Evolutionary conservation across 2,797 vertebrate genomes (phyloP).

Genomic region (Hapalemur alaotrensis): DNA sequence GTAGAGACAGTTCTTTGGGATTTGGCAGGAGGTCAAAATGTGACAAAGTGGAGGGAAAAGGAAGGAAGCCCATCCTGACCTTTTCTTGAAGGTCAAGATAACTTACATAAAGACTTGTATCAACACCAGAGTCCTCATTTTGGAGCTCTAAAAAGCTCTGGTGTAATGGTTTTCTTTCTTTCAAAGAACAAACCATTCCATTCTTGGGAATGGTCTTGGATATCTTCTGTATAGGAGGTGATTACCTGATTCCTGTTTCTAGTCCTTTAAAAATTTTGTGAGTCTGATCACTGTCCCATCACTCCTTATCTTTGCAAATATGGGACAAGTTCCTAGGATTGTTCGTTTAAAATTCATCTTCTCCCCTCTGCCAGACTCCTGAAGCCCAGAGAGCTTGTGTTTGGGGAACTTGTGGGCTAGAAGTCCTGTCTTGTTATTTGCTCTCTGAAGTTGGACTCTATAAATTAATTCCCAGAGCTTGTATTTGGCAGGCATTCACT

Average conservation of each 20-base stretch:
- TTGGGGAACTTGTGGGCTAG: background rate
- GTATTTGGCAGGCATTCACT: conserved; percentile 8
- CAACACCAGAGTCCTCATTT: conserved; percentile 11
- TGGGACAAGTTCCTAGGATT: background rate
- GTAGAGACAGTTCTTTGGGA: conserved; percentile 10
- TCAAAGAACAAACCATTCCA: conserved; percentile 26
- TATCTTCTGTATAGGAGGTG: background rate
- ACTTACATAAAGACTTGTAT: background rate
- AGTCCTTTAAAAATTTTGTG: background rate
- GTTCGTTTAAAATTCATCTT: background rate
- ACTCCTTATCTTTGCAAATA: background rate
- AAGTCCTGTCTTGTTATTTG: background rate
- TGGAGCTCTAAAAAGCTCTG: background rate
- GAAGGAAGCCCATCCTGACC: background rate
- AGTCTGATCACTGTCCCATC: background rate
- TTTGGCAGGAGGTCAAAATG: background rate
- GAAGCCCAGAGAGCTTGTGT: background rate
- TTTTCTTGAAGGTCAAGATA: background rate
- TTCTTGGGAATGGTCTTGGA: background rate
- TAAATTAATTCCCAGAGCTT: background rate
- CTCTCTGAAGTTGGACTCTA: background rate
- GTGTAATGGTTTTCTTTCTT: conserved; percentile 23
- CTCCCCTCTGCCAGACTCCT: background rate
- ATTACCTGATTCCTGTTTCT: background rate
- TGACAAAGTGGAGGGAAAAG: background rate